phyloP scores from a whole-genome alignment of 2,888 invertebrate species.

The Drosophila cyrtoloma region DNA sequence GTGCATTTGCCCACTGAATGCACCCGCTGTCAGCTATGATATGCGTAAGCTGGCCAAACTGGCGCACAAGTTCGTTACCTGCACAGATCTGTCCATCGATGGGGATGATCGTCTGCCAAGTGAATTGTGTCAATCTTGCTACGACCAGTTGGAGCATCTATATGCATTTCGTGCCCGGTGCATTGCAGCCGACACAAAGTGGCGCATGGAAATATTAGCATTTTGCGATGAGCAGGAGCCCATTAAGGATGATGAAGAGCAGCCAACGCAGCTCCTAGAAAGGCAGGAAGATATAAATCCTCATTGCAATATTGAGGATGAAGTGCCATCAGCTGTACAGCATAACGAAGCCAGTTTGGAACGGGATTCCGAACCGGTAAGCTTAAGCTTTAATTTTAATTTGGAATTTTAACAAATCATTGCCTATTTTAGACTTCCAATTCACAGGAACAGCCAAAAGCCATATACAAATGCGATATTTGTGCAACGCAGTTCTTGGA shows the following conservation, averaged over 20 bases:
- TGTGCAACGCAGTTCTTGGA: constrained; percentile 49
- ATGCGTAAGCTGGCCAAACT: constrained; percentile 57
- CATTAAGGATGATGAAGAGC: background rate
- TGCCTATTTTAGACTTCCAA: background rate
- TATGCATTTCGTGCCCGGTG: constrained; percentile 57
- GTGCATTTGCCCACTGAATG: constrained; percentile 44
- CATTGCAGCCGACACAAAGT: constrained; percentile 53
- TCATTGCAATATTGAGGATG: background rate
- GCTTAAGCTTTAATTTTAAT: background rate
- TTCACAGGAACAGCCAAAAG: constrained; percentile 4
- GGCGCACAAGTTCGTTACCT: constrained; percentile 68
- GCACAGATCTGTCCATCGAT: constrained; percentile 59
- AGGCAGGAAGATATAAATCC: background rate
- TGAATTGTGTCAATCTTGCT: constrained; percentile 51
- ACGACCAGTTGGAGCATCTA: constrained; percentile 45
- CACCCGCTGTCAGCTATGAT: constrained; percentile 37
- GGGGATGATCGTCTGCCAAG: constrained; percentile 52
- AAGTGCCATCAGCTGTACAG: background rate
- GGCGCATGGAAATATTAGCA: constrained; percentile 59
- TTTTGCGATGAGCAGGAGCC: constrained; percentile 20
- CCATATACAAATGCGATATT: constrained; percentile 47
- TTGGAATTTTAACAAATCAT: background rate
- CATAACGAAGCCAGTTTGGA: background rate
- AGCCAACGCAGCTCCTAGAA: background rate
- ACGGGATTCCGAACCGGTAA: constrained; percentile 10